These are phyloP conservation scores for Troilus luridus DNA, from an alignment of 2,888 invertebrate species.

Conservation along the genomic window DNA sequence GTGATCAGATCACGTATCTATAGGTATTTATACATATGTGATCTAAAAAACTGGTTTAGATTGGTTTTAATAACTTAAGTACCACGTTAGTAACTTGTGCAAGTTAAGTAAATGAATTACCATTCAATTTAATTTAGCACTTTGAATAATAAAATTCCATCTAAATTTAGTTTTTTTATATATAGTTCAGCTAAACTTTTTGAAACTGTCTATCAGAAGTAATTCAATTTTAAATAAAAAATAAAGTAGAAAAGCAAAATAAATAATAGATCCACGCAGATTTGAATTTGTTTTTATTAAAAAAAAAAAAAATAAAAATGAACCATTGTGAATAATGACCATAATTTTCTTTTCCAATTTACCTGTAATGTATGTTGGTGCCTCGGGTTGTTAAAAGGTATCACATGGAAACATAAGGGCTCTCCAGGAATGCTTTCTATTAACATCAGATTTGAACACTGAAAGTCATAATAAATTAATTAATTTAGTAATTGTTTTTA, in stretches of 20 bases:
- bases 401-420: conserved; percentile 94
- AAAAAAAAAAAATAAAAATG: too few species aligned
- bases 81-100: too few species aligned
- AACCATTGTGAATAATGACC: background rate
- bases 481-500: background rate
- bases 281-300: background rate
- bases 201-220: background rate
- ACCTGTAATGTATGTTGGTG: conserved; percentile 90
- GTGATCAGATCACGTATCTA: too few species aligned
- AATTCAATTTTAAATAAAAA: background rate
- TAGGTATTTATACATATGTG: too few species aligned
- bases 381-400: conserved; percentile 95
- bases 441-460: conserved; percentile 98
- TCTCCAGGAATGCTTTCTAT: conserved; percentile 96
- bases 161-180: too few species aligned
- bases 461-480: conserved; percentile 66
- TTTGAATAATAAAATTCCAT: too few species aligned
- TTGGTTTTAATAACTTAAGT: too few species aligned
- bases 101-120: too few species aligned
- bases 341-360: conserved; percentile 61
- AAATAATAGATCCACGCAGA: background rate
- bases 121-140: too few species aligned
- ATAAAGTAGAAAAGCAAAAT: background rate
- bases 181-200: too few species aligned
- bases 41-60: too few species aligned